These are phyloP conservation scores for Oreochromis aureus DNA, from an alignment of 2,113 vertebrate genomes.

Conservation along the genomic window DNA sequence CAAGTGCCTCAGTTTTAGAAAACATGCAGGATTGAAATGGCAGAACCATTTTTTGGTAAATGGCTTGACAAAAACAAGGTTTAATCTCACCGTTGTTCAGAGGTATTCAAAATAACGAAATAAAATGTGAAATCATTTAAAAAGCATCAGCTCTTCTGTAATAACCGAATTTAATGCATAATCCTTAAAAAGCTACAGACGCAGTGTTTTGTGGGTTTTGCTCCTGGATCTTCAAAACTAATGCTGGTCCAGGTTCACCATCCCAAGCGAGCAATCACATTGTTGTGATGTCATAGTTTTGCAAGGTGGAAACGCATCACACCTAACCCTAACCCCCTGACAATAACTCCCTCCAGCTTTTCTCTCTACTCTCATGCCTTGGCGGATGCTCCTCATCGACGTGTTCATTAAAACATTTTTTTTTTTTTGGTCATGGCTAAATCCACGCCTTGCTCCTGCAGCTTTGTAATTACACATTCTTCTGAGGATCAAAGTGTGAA, in stretches of 20 bases:
- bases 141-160: not conserved
- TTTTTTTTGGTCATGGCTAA: constrained; percentile 22
- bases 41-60: not conserved
- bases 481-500: constrained; percentile 62
- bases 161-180: not conserved
- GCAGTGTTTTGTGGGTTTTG: fast-evolving
- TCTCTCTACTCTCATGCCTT: not conserved
- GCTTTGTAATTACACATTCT: constrained; percentile 63
- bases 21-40: not conserved
- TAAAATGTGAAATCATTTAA: not conserved
- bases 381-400: not conserved
- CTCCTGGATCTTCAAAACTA: not conserved
- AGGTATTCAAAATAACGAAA: not conserved
- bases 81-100: not conserved
- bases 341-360: not conserved
- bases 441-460: constrained; percentile 29
- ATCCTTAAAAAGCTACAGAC: not conserved
- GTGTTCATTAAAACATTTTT: constrained; percentile 13
- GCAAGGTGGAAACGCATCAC: not conserved
- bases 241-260: fast-evolving
- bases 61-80: not conserved
- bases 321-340: not conserved
- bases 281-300: not conserved
- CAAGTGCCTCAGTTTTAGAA: not conserved
- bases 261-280: not conserved